A percentile compares a stretch with the other conserved stretches of the same genome.
Conservation (phyloP, 2,113 vertebrate genomes). For the Alligator sinensis region DNA sequence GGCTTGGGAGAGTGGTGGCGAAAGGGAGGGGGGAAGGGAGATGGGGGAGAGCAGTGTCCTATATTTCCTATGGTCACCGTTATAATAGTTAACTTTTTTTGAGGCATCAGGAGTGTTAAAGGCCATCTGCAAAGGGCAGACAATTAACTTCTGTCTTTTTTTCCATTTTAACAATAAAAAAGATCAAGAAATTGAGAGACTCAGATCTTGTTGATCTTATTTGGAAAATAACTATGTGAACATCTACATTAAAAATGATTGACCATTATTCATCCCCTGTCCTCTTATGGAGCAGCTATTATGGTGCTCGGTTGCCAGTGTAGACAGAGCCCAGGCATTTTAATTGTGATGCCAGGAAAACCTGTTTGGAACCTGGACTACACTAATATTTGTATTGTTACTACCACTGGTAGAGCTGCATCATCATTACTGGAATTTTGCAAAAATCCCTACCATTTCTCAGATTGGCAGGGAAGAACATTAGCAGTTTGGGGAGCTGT, state of each 20-base stretch:
- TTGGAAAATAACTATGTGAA: not conserved
- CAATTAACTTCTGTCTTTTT: not conserved
- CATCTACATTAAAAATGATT: not conserved
- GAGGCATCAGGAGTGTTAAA: not conserved
- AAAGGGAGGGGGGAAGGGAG: no score
- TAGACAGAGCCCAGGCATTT: slow-evolving; percentile 2
- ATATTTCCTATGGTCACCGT: no score
- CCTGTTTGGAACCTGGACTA: not conserved
- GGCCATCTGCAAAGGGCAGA: not conserved
- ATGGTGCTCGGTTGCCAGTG: not conserved
- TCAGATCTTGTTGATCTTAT: not conserved
- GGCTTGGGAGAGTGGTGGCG: no score
- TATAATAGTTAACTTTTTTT: not conserved
- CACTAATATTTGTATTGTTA: not conserved
- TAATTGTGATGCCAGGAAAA: slow-evolving; percentile 18
- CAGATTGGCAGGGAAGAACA: not conserved
- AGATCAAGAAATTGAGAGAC: fast-evolving
- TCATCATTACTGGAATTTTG: not conserved
- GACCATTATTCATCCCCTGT: not conserved
- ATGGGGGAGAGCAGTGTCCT: no score
- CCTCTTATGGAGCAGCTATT: slow-evolving; percentile 6
- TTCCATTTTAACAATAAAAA: not conserved
- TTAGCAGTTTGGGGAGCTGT: not conserved
- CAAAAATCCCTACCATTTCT: not conserved
- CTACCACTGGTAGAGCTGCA: not conserved